These are phyloP conservation scores for Microtus montanus DNA, from an alignment of 2,113 vertebrate species.

Conservation along the genomic window DNA sequence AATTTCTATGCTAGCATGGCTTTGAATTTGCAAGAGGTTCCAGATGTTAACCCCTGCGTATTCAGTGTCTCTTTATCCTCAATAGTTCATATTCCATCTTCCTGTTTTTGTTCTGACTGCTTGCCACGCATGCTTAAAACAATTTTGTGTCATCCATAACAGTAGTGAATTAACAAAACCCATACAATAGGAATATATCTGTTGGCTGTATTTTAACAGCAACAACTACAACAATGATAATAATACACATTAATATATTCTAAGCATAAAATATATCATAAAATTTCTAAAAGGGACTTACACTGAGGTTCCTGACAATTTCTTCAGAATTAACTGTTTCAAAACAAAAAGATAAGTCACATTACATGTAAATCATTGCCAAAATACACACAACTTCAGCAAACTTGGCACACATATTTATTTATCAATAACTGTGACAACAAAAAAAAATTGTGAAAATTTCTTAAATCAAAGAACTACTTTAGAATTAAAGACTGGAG, in stretches of 20 bases:
- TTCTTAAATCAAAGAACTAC: slow-evolving; percentile 18
- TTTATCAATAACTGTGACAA: background rate
- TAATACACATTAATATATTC: background rate
- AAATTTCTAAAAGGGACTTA: slow-evolving; percentile 84
- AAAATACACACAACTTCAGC: background rate
- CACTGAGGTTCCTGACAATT: slow-evolving; percentile 94
- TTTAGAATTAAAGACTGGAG: background rate
- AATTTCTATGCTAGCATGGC: background rate
- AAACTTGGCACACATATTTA: background rate
- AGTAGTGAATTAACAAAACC: background rate
- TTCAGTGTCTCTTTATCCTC: background rate
- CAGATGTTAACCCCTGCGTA: background rate
- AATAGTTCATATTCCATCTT: background rate
- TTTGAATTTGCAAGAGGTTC: background rate
- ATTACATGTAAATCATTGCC: background rate
- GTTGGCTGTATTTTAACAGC: background rate
- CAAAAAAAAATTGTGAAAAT: background rate
- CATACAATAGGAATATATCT: background rate
- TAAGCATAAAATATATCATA: background rate
- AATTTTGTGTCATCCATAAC: background rate
- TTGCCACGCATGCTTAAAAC: background rate
- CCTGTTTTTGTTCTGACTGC: background rate
- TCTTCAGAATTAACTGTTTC: slow-evolving; percentile 93
- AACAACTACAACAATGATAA: background rate
- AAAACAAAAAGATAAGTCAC: slow-evolving; percentile 68